These are phyloP conservation scores for Meteorus sp. DNA, from an alignment of 1,140 invertebrate species.

Conservation along the genomic window DNA sequence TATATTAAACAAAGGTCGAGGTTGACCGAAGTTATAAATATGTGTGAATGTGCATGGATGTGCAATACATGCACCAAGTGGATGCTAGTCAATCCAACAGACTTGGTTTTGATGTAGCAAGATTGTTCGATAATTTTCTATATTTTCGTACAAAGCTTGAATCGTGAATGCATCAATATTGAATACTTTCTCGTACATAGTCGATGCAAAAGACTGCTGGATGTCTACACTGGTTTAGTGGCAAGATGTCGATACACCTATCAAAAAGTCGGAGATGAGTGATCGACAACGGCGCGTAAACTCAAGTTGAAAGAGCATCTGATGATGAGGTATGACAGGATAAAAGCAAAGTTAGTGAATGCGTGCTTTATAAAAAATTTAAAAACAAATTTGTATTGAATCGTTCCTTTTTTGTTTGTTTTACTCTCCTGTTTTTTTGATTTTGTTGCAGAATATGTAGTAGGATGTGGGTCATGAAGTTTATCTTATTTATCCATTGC, in stretches of 20 bases:
- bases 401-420: not conserved
- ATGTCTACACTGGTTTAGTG: not conserved
- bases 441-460: not conserved
- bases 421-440: not conserved
- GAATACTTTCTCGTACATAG: not conserved
- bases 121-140: not conserved
- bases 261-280: conserved; percentile 1
- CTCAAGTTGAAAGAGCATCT: too few species aligned
- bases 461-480: conserved; percentile 7
- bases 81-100: too few species aligned
- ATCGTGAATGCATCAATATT: not conserved
- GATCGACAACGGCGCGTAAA: not conserved
- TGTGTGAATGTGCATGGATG: too few species aligned
- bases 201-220: not conserved
- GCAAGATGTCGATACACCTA: not conserved
- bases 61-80: too few species aligned
- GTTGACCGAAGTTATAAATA: too few species aligned
- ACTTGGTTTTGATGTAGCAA: too few species aligned
- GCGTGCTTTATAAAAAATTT: not conserved
- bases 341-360: conserved; percentile 3
- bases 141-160: not conserved
- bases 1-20: too few species aligned
- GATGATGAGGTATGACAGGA: not conserved
- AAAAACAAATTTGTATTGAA: not conserved
- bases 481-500: conserved; percentile 9